These are phyloP conservation scores for Eilema depressum DNA, from an alignment of 2,888 invertebrate species.

Conservation along the genomic window DNA sequence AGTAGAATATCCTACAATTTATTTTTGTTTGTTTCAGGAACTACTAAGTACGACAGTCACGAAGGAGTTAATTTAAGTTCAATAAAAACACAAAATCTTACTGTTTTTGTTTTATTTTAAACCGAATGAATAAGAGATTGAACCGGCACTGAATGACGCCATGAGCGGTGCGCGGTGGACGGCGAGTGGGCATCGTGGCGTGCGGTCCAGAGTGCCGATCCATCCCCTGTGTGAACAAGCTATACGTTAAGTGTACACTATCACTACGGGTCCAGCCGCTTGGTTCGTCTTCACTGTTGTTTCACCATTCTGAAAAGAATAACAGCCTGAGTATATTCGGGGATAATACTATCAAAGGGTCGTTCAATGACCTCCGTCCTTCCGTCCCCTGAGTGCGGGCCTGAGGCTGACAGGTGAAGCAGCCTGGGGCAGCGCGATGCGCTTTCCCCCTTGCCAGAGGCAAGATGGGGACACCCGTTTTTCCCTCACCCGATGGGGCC, in stretches of 20 bases:
- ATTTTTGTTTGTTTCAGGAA: constrained; percentile 78
- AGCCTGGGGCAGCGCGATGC: no score
- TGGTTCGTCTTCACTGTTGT: background rate
- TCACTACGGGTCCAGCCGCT: background rate
- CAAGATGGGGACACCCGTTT: no score
- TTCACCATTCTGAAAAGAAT: background rate
- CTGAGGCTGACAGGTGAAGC: no score
- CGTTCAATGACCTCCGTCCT: no score
- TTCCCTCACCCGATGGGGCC: no score
- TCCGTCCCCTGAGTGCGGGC: no score
- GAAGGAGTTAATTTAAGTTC: constrained; percentile 63
- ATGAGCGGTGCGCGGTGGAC: background rate
- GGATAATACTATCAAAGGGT: no score
- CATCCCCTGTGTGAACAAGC: background rate
- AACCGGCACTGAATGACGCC: background rate
- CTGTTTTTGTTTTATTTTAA: constrained; percentile 50
- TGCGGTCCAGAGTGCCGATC: background rate
- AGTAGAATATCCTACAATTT: background rate
- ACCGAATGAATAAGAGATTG: background rate
- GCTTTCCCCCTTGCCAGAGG: no score
- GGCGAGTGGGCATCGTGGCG: background rate
- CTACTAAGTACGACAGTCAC: constrained; percentile 70
- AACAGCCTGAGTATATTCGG: background rate
- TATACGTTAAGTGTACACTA: constrained; percentile 11
- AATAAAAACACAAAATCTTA: constrained; percentile 62